Evolutionary conservation across 2,888 invertebrate species (phyloP).

Genomic region (Margaritifera margaritifera): DNA sequence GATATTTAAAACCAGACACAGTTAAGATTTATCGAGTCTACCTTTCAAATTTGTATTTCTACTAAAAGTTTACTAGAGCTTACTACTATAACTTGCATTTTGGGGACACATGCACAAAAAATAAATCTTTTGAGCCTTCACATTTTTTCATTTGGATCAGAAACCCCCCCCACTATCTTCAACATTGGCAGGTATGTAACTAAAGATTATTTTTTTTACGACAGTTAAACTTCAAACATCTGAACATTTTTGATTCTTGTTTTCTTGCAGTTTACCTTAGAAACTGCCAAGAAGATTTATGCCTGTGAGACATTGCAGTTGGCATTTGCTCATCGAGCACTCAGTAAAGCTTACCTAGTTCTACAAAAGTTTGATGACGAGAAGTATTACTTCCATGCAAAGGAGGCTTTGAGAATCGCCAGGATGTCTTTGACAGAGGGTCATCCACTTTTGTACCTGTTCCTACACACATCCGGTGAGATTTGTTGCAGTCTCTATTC

Average conservation of each 20-base stretch:
- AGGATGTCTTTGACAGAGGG: conserved; percentile 47
- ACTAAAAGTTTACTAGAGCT: too few relatives aligned
- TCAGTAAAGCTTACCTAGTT: conserved; percentile 61
- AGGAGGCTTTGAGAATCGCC: conserved; percentile 60
- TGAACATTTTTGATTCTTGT: not conserved
- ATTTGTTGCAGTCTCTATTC: not conserved
- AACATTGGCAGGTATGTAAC: not conserved
- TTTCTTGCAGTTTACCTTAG: conserved; percentile 42
- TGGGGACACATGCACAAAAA: too few relatives aligned
- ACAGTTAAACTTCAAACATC: not conserved
- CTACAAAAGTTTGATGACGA: conserved; percentile 54
- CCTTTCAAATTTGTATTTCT: too few relatives aligned
- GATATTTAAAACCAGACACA: too few relatives aligned
- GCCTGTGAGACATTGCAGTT: conserved; percentile 57
- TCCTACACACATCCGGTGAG: conserved; percentile 63
- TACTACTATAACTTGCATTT: too few relatives aligned
- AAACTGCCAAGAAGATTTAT: conserved; percentile 56
- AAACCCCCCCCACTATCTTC: not conserved
- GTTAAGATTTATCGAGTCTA: too few relatives aligned
- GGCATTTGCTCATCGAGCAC: conserved; percentile 59
- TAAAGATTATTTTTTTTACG: not conserved
- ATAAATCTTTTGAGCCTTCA: too few relatives aligned
- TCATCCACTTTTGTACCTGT: conserved; percentile 59
- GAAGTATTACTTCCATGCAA: conserved; percentile 57
- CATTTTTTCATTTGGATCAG: too few relatives aligned